Evolutionary conservation across 2,888 invertebrate genomes (phyloP).

Genomic region (Sclerodermus sp.): DNA sequence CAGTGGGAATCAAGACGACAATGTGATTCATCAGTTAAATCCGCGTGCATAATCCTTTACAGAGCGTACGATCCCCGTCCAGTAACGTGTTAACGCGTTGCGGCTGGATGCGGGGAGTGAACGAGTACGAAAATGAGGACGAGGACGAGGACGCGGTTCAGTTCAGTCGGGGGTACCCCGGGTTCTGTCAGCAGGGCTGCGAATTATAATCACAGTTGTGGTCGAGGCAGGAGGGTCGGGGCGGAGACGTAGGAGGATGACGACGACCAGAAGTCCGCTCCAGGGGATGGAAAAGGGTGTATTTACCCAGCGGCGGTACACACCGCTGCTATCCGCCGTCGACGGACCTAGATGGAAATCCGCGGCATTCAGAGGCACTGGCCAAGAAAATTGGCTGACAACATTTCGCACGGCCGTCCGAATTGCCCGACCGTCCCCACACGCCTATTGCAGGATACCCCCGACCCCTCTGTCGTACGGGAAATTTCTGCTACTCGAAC

Average conservation of each 20-base stretch:
- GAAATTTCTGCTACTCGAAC: neutral
- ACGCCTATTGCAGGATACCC: neutral
- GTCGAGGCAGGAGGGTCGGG: slow-evolving; percentile 40
- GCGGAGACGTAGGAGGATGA: slow-evolving; percentile 15
- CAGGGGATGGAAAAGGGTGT: slow-evolving; percentile 46
- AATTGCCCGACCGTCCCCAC: slow-evolving; percentile 36
- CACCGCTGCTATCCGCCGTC: slow-evolving; percentile 18
- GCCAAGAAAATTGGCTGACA: slow-evolving; percentile 59
- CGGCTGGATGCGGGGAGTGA: neutral
- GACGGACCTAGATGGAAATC: slow-evolving; percentile 55
- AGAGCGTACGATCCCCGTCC: slow-evolving; percentile 42
- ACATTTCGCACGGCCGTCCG: slow-evolving; percentile 49
- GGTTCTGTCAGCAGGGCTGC: slow-evolving; percentile 37
- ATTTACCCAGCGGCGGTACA: slow-evolving; percentile 32
- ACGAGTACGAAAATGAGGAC: slow-evolving; percentile 1
- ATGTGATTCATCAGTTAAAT: slow-evolving; percentile 60
- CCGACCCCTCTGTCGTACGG: neutral
- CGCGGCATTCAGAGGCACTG: slow-evolving; percentile 57
- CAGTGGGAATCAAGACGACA: slow-evolving; percentile 58
- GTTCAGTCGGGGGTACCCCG: neutral
- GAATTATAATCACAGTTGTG: slow-evolving; percentile 59
- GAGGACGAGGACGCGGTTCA: slow-evolving; percentile 5
- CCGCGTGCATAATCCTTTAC: slow-evolving; percentile 59
- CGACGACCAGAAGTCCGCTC: slow-evolving; percentile 29
- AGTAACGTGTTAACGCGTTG: slow-evolving; percentile 17